These are phyloP conservation scores for Oceanites oceanicus DNA, from an alignment of 2,113 vertebrate species.

Conservation along the genomic window DNA sequence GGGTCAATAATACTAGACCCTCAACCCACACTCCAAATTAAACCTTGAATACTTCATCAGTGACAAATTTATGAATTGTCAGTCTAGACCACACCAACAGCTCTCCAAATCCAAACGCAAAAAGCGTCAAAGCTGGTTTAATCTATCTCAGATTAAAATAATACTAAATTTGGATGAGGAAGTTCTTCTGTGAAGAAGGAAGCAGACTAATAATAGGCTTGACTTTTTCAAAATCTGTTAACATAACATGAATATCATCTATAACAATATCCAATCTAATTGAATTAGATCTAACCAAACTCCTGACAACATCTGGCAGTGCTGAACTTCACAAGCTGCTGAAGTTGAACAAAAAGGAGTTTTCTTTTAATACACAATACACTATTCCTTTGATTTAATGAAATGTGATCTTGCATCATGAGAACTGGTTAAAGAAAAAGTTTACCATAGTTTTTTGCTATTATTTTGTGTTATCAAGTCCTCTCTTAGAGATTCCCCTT, in stretches of 20 bases:
- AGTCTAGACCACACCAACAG: neutral
- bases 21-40: neutral
- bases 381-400: neutral
- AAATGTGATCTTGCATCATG: neutral
- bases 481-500: neutral
- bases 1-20: neutral
- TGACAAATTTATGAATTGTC: neutral
- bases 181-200: neutral
- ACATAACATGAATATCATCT: neutral
- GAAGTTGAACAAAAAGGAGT: neutral
- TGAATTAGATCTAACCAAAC: neutral
- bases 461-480: neutral
- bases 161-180: neutral
- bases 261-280: neutral
- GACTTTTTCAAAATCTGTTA: neutral
- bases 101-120: neutral
- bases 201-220: neutral
- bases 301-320: neutral
- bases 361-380: neutral
- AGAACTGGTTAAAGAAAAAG: neutral
- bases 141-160: neutral
- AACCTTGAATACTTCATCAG: neutral
- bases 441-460: neutral
- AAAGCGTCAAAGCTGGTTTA: neutral
- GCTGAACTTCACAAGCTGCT: neutral